Conservation (phyloP, 1,140 invertebrate species). For the Limonius californicus region DNA sequence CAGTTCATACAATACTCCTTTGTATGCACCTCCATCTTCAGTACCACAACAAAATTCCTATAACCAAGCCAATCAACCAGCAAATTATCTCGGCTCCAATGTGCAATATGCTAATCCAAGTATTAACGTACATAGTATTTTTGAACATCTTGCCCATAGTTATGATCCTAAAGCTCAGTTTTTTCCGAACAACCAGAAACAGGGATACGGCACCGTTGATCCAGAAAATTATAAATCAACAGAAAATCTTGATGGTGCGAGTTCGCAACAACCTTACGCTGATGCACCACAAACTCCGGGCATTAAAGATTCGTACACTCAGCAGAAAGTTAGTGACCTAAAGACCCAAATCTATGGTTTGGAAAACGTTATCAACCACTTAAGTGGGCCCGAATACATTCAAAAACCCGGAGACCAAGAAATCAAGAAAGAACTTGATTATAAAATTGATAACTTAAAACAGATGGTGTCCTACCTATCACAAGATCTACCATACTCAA, state of each 20-base stretch:
- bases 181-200: neutral
- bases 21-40: no score
- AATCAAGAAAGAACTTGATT: conserved; percentile 31
- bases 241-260: neutral
- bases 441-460: conserved; percentile 37
- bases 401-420: conserved; percentile 35
- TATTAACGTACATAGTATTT: neutral
- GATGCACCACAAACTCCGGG: neutral
- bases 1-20: no score
- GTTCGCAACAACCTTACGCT: conserved; percentile 9
- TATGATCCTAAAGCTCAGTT: neutral
- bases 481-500: neutral
- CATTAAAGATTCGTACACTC: conserved; percentile 12
- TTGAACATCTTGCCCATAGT: neutral
- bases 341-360: conserved; percentile 35
- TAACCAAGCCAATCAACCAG: neutral
- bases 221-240: neutral
- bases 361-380: conserved; percentile 33
- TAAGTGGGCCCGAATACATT: conserved; percentile 33
- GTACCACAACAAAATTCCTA: no score
- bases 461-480: conserved; percentile 32
- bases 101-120: neutral
- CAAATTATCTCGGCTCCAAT: neutral
- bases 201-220: no score
- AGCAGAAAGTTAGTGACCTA: conserved; percentile 26